Conservation (phyloP, 1,140 invertebrate species). For the Drusus annulatus region DNA sequence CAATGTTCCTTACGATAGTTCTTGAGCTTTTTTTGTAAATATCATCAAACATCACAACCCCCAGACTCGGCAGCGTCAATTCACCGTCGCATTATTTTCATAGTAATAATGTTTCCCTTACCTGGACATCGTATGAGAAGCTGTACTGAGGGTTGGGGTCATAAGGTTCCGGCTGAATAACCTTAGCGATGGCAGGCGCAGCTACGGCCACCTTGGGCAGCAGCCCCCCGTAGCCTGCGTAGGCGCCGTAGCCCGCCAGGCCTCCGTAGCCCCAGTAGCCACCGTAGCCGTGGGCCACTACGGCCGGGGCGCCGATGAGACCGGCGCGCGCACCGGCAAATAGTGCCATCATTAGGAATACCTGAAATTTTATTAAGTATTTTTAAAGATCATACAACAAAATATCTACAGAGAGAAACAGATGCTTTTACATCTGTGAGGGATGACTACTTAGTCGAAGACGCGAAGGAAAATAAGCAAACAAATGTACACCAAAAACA, state of each 20-base stretch:
- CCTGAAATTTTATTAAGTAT: neutral
- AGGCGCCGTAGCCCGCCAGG: neutral
- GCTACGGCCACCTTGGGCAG: slow-evolving; percentile 51
- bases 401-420: too few relatives aligned
- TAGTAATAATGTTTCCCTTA: slow-evolving; percentile 44
- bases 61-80: too few relatives aligned
- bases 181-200: slow-evolving; percentile 65
- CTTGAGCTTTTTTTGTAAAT: too few relatives aligned
- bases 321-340: neutral
- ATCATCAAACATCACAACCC: too few relatives aligned
- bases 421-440: too few relatives aligned
- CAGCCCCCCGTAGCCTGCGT: neutral
- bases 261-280: neutral
- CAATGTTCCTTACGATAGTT: too few relatives aligned
- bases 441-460: too few relatives aligned
- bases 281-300: neutral
- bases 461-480: too few relatives aligned
- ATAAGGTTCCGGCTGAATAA: slow-evolving; percentile 68
- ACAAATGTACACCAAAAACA: too few relatives aligned
- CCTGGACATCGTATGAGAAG: slow-evolving; percentile 74
- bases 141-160: slow-evolving; percentile 74
- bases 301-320: neutral
- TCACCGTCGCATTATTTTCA: too few relatives aligned
- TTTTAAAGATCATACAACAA: too few relatives aligned
- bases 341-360: neutral